These are phyloP conservation scores for Papilio aristodemus DNA, from an alignment of 1,140 invertebrate genomes.

Conservation along the genomic window DNA sequence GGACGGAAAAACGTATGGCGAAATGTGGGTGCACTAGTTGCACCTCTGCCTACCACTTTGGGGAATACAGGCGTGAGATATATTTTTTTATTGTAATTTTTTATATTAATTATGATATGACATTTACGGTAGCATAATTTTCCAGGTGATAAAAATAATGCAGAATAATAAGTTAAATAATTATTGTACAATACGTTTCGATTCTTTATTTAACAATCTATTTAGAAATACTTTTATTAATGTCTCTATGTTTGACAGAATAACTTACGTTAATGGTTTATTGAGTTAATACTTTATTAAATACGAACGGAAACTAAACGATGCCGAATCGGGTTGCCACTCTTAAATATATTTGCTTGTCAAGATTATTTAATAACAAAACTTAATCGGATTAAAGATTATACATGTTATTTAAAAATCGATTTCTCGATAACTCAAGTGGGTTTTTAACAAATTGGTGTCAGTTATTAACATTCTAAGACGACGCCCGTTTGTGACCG, in stretches of 20 bases:
- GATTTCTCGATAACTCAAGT: constrained; percentile 15
- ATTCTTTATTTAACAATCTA: too few relatives aligned
- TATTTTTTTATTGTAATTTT: too few relatives aligned
- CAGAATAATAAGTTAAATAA: background rate
- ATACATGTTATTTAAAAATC: constrained; percentile 29
- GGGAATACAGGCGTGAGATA: too few relatives aligned
- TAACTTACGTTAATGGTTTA: background rate
- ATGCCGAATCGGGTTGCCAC: background rate
- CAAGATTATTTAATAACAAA: constrained; percentile 24
- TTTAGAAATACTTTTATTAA: too few relatives aligned
- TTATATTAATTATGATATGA: background rate
- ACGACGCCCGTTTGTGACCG: constrained; percentile 17
- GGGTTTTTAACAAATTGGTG: constrained; percentile 25
- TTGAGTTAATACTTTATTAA: background rate
- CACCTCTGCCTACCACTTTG: too few relatives aligned
- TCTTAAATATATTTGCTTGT: constrained; percentile 27
- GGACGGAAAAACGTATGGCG: too few relatives aligned
- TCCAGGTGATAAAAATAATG: background rate
- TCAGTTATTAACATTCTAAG: constrained; percentile 22
- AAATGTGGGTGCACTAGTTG: too few relatives aligned
- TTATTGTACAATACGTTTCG: too few relatives aligned
- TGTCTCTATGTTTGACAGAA: too few relatives aligned
- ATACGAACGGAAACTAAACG: background rate
- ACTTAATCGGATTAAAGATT: constrained; percentile 25
- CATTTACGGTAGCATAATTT: background rate